A percentile compares a stretch with the other conserved stretches of the same genome.
phyloP scores from a whole-genome alignment of 2,888 invertebrate genomes.

The Beris morrisii region DNA sequence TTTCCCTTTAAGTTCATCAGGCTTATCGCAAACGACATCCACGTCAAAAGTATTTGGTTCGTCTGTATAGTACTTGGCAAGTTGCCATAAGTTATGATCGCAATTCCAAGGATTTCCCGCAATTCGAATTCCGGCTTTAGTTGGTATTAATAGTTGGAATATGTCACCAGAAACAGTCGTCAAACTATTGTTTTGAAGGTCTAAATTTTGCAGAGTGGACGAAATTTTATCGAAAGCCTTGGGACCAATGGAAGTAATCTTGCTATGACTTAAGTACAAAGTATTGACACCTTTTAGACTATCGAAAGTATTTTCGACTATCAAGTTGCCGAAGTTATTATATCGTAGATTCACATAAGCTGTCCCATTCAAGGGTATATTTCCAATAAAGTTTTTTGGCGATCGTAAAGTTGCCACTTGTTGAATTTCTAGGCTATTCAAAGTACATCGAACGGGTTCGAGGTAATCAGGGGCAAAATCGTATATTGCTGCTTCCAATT shows the following conservation, averaged over 20 bases:
- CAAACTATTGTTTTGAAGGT: neutral
- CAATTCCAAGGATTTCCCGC: slow-evolving; percentile 19
- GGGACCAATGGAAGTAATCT: slow-evolving; percentile 1
- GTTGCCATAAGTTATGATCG: neutral
- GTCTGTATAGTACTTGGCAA: neutral
- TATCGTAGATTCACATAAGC: neutral
- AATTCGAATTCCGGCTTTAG: neutral
- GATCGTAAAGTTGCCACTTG: neutral
- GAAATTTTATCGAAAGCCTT: neutral
- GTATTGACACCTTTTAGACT: neutral
- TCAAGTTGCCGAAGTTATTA: neutral
- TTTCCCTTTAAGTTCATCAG: neutral
- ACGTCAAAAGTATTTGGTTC: neutral
- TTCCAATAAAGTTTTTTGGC: neutral
- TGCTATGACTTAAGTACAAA: neutral
- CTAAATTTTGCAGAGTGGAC: neutral
- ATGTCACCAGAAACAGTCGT: neutral
- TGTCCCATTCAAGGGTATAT: neutral
- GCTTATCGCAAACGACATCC: neutral
- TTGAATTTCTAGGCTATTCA: too few relatives aligned
- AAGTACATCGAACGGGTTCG: too few relatives aligned
- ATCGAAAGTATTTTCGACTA: neutral
- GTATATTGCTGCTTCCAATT: neutral
- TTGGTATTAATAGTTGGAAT: neutral
- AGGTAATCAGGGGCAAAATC: too few relatives aligned